Conservation (phyloP, 1,140 invertebrate genomes). For the Drosophila punjabiensis region DNA sequence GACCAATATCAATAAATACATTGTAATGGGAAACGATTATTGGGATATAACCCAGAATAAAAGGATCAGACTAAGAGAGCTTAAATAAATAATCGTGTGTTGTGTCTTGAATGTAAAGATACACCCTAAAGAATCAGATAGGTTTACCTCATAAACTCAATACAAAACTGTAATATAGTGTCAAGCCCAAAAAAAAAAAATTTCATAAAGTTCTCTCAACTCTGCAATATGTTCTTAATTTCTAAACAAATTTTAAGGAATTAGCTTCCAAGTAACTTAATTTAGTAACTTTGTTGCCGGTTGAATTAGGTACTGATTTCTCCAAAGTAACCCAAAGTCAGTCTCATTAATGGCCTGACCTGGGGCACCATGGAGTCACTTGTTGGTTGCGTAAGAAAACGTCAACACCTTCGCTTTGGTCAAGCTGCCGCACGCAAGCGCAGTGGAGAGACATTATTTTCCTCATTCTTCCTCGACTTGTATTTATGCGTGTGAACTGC, state of each 20-base stretch:
- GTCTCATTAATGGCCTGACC: constrained; percentile 11
- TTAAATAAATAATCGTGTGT: too few species aligned
- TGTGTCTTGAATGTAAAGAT: too few species aligned
- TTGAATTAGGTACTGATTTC: background rate
- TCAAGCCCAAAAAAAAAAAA: too few species aligned
- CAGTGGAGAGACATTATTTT: constrained; percentile 24
- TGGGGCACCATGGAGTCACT: constrained; percentile 7
- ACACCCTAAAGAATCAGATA: too few species aligned
- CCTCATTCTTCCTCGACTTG: constrained; percentile 62
- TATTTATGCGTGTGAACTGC: constrained; percentile 76
- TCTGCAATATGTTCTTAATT: background rate
- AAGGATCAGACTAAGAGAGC: too few species aligned
- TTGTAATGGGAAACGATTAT: too few species aligned
- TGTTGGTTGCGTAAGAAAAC: constrained; percentile 51
- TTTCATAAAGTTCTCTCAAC: too few species aligned
- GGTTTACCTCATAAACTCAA: too few species aligned
- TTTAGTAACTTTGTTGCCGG: background rate
- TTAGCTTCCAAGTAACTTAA: background rate
- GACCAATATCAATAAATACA: too few species aligned
- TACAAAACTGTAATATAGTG: too few species aligned
- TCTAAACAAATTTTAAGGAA: background rate
- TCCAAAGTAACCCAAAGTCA: background rate
- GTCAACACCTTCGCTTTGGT: constrained; percentile 17
- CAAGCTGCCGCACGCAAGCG: constrained; percentile 59
- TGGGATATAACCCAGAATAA: too few species aligned